Evolutionary conservation across 2,113 vertebrate species (phyloP).

Genomic region (Rhinopithecus roxellana): DNA sequence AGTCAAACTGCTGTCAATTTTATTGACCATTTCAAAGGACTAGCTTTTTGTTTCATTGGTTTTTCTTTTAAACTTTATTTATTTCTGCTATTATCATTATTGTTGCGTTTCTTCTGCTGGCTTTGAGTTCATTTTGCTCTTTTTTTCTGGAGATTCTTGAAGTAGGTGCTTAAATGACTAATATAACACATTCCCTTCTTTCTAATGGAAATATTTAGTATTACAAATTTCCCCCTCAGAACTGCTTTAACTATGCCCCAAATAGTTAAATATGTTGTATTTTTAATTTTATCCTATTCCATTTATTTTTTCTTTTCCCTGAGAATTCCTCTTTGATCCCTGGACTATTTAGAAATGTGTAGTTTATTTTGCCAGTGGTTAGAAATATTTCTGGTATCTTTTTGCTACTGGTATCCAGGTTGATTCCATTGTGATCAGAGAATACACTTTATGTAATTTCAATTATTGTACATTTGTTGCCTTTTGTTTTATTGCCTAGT

Average conservation of each 20-base stretch:
- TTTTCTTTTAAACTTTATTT: neutral
- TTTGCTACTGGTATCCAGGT: neutral
- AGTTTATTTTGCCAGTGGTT: slow-evolving; percentile 9
- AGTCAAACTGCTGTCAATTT: neutral
- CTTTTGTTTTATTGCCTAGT: neutral
- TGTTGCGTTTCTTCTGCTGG: neutral
- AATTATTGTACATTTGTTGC: neutral
- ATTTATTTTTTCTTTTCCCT: neutral
- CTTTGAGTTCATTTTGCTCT: neutral
- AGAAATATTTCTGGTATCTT: slow-evolving; percentile 7
- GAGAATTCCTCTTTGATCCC: neutral
- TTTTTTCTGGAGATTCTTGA: neutral
- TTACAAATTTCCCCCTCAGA: neutral
- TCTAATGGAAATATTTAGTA: neutral
- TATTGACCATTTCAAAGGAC: neutral
- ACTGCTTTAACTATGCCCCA: neutral
- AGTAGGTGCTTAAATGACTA: neutral
- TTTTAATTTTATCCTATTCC: neutral
- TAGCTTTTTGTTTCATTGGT: neutral
- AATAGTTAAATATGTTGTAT: neutral
- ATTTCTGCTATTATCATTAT: neutral
- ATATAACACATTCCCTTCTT: neutral
- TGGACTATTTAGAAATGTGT: neutral
- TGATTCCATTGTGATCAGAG: neutral
- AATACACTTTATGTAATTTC: neutral